Percentiles rank a stretch among this genome's conserved stretches.
These are phyloP conservation scores for Acleris literana DNA, from an alignment of 2,888 invertebrate species.

Conservation along the genomic window DNA sequence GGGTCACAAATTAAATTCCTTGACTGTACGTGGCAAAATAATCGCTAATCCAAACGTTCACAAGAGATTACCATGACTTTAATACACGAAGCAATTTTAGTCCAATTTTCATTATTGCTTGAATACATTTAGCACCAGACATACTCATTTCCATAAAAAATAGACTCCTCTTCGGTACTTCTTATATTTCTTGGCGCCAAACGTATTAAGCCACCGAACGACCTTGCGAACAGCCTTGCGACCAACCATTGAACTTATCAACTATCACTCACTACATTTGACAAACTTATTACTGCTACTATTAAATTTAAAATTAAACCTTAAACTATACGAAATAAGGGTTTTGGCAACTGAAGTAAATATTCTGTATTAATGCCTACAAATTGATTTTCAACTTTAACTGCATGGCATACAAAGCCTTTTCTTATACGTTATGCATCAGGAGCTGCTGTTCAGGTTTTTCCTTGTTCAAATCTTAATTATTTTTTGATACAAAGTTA, in stretches of 20 bases:
- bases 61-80: too few species aligned
- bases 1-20: too few species aligned
- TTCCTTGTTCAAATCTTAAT: slow-evolving; percentile 21
- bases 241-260: slow-evolving; percentile 55
- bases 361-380: not conserved
- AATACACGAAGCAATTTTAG: too few species aligned
- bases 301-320: not conserved
- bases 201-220: slow-evolving; percentile 41
- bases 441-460: slow-evolving; percentile 10
- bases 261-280: slow-evolving; percentile 52
- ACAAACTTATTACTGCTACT: slow-evolving; percentile 14
- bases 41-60: too few species aligned
- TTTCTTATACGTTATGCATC: not conserved
- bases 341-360: slow-evolving; percentile 1
- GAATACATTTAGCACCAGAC: too few species aligned
- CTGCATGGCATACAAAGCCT: not conserved
- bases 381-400: slow-evolving; percentile 13
- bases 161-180: too few species aligned
- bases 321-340: not conserved
- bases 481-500: slow-evolving; percentile 12
- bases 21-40: too few species aligned
- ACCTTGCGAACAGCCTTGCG: slow-evolving; percentile 66
- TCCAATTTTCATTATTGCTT: too few species aligned
- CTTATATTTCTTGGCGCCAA: slow-evolving; percentile 5
- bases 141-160: too few species aligned